Evolutionary conservation across 2,113 vertebrate genomes (phyloP).

Genomic region (Balaeniceps rex): DNA sequence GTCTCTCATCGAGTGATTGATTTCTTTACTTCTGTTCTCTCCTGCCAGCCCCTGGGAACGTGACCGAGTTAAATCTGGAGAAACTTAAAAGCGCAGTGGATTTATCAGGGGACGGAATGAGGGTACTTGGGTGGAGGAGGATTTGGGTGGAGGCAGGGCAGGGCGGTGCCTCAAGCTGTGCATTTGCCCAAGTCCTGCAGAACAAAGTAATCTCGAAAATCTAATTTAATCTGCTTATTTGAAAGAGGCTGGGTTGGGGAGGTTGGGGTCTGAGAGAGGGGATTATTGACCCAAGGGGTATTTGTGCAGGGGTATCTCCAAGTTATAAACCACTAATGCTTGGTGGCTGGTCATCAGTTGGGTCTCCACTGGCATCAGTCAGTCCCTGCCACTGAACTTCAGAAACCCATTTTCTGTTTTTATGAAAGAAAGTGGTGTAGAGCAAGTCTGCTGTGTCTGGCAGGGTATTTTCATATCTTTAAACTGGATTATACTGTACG

Average conservation of each 20-base stretch:
- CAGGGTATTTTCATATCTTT: not conserved
- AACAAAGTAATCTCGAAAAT: no score
- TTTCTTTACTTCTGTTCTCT: not conserved
- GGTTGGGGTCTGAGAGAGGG: not conserved
- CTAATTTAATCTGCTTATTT: not conserved
- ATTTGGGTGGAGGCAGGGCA: not conserved
- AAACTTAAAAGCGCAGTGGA: not conserved
- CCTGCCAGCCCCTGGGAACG: not conserved
- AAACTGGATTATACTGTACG: not conserved
- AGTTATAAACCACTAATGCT: not conserved
- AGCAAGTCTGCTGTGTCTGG: not conserved
- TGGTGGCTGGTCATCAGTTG: not conserved
- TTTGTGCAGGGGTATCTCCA: not conserved
- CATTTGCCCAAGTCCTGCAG: not conserved
- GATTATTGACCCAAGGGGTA: no score
- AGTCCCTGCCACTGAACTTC: not conserved
- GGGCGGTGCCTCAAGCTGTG: fast-evolving
- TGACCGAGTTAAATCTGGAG: not conserved
- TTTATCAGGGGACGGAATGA: not conserved
- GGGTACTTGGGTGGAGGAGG: not conserved
- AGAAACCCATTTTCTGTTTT: not conserved
- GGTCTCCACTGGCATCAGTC: not conserved
- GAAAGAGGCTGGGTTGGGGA: not conserved
- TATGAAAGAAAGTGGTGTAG: no score
- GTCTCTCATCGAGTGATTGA: not conserved